These are phyloP conservation scores for Drosophila nebulosa DNA, from an alignment of 1,140 invertebrate species.

Conservation along the genomic window DNA sequence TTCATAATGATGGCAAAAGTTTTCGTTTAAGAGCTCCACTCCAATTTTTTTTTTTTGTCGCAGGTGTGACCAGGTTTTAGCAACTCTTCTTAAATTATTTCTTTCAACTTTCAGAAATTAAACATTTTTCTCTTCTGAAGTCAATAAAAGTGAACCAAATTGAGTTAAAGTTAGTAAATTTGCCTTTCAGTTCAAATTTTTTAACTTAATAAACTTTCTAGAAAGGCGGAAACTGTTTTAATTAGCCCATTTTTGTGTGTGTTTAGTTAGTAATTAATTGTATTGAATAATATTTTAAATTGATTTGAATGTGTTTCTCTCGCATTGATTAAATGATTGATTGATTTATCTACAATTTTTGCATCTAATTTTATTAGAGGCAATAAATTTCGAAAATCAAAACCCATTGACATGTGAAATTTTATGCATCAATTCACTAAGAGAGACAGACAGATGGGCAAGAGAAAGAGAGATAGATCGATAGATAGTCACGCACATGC, in stretches of 20 bases:
- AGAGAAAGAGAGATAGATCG: background rate
- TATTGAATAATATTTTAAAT: background rate
- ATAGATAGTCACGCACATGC: background rate
- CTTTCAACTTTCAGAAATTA: no score
- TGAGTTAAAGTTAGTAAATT: no score
- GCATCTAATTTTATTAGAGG: slow-evolving; percentile 47
- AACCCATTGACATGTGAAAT: slow-evolving; percentile 70
- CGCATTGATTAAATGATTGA: background rate
- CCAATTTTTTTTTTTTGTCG: no score
- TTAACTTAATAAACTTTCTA: no score
- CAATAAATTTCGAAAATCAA: slow-evolving; percentile 28
- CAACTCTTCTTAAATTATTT: no score
- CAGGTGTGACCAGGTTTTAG: no score
- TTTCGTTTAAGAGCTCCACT: background rate
- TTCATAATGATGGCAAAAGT: background rate
- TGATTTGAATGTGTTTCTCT: background rate
- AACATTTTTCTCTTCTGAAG: no score
- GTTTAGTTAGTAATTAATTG: no score
- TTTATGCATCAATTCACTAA: slow-evolving; percentile 60
- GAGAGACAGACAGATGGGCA: background rate
- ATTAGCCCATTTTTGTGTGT: no score
- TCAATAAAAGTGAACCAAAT: no score
- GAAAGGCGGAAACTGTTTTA: background rate
- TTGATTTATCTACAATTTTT: slow-evolving; percentile 12
- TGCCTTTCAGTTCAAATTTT: no score